Conservation (phyloP, 2,797 vertebrate species). For the Enoplosus armatus region DNA sequence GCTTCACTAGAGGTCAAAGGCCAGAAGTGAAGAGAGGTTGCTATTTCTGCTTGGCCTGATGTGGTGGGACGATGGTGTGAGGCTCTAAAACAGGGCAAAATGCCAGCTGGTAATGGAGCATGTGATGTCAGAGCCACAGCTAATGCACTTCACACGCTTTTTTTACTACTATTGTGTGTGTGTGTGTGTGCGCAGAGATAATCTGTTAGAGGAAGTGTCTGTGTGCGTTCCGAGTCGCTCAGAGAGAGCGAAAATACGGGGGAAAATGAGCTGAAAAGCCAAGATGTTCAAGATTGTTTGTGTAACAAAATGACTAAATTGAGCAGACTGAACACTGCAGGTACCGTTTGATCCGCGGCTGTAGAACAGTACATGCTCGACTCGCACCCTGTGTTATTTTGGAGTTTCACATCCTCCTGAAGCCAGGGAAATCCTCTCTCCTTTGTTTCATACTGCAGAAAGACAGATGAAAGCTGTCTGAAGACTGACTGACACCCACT, state of each 20-base stretch:
- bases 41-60: constrained; percentile 19
- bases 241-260: background rate
- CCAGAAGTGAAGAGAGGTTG: constrained; percentile 33
- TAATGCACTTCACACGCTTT: constrained; percentile 51
- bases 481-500: constrained; percentile 10
- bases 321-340: constrained; percentile 5
- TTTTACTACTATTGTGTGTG: constrained; percentile 38
- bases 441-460: background rate
- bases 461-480: constrained; percentile 15
- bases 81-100: constrained; percentile 22
- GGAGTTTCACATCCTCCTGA: constrained; percentile 17
- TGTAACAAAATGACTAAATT: constrained; percentile 11
- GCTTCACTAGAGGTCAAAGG: constrained; percentile 37
- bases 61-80: constrained; percentile 26
- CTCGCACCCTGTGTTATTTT: constrained; percentile 17
- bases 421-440: background rate
- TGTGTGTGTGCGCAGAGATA: constrained; percentile 29
- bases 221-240: constrained; percentile 22
- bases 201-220: constrained; percentile 19
- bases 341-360: background rate
- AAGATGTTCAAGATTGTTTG: constrained; percentile 8
- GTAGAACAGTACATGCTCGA: background rate
- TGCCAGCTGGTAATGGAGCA: constrained; percentile 53
- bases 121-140: constrained; percentile 54
- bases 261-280: background rate